Base-by-base conservation (phyloP, 2,797 vertebrate species). In the Hydrocynus forskahlii region DNA sequence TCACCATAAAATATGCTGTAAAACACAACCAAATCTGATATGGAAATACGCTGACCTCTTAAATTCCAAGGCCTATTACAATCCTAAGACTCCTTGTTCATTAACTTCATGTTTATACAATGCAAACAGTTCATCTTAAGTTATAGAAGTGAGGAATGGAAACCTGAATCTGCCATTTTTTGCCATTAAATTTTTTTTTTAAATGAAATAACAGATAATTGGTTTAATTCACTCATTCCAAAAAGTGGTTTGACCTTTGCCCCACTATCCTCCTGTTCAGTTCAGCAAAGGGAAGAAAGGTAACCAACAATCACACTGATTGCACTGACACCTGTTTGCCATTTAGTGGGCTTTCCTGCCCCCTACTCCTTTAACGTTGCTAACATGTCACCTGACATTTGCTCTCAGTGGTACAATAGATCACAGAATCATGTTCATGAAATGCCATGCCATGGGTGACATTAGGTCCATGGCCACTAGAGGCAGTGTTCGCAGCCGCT, bases 401-500 rank as follows among this genome's bases (percentile, higher is more conserved):
- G 52, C 35, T 82, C 68, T 66, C 40, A 48, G 68, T 67, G 12
- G 48, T 59, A 73, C 35, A 29, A 45, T 35, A 76, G 74, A 81
- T 76, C 67, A 81, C 66, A 76, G 45, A 76, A 76, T 54, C 48
- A 38, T 81, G 67, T 76, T 54, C 21, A 64, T 73, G 75, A 78
- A 77, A 82, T 78, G 75, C 68, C 63, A 67, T 78, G 50, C 43
- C 25, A 52, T 50, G 69, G 25, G 14, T 81, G 76, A 76, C 71
- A 63, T 78, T 63, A 78, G 59, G 35, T 68, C 25, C 72, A n/a
- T 48, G 48, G 60, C 59, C 75, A 81, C 78, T 82, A 81, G 74
- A 29, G 70, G 77, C 76, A 80, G 78, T 67, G 71, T 85, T 81
- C 48, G 66, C 83, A 88, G 83, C 81, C 63, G 76, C 76, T 86